Percentiles rank a stretch among this genome's conserved stretches.
Evolutionary conservation across 2,888 invertebrate genomes (phyloP).

Genomic region (Asteroscopus sphinx): DNA sequence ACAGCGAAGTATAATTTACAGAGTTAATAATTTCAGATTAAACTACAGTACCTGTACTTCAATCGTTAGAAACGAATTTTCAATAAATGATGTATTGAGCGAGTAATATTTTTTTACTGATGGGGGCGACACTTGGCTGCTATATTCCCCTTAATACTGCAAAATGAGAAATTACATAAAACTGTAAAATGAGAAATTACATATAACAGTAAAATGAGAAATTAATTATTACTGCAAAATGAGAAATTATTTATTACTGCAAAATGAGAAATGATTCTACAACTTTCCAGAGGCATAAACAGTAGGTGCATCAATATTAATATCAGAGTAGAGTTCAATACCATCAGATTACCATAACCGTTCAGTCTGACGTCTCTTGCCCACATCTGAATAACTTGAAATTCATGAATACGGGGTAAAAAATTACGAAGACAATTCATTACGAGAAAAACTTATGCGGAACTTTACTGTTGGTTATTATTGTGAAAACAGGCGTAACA

Average conservation of each 20-base stretch:
- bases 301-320: conserved; percentile 48
- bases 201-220: conserved; percentile 38
- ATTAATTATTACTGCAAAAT: conserved; percentile 28
- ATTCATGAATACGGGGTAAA: conserved; percentile 60
- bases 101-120: no score
- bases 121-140: no score
- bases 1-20: no score
- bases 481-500: no score
- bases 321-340: conserved; percentile 63
- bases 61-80: no score
- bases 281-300: conserved; percentile 32
- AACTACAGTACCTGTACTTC: no score
- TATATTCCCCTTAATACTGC: conserved; percentile 15
- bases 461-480: neutral
- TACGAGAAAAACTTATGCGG: conserved; percentile 17
- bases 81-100: no score
- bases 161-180: conserved; percentile 17
- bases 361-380: conserved; percentile 68
- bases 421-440: conserved; percentile 36
- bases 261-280: conserved; percentile 40
- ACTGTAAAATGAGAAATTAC: conserved; percentile 34
- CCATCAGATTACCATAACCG: conserved; percentile 70
- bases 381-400: conserved; percentile 71
- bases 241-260: conserved; percentile 27
- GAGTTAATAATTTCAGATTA: no score